phyloP scores from a whole-genome alignment of 2,888 invertebrate species.

The Smittia aterrima region DNA sequence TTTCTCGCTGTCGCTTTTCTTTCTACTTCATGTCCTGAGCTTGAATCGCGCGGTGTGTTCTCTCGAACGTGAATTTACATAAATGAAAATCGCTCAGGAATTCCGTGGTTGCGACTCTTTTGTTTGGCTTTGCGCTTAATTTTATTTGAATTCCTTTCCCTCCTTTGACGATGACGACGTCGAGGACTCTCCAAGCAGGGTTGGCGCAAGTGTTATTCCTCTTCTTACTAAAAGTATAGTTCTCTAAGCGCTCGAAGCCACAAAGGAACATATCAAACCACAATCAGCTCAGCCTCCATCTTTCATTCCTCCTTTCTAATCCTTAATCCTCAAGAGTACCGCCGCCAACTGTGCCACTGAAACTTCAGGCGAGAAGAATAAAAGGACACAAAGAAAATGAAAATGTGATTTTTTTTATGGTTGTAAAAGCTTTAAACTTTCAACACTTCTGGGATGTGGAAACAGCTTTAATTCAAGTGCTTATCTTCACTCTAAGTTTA shows the following conservation, averaged over 20 bases:
- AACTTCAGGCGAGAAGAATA: background rate
- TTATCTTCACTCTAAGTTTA: too few species aligned
- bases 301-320: too few species aligned
- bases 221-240: too few species aligned
- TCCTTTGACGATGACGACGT: too few species aligned
- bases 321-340: too few species aligned
- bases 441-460: background rate
- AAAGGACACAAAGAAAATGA: background rate
- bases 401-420: background rate
- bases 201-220: too few species aligned
- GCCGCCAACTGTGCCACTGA: too few species aligned
- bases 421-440: constrained; percentile 11
- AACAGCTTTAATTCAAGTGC: too few species aligned
- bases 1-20: background rate
- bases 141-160: background rate
- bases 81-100: background rate
- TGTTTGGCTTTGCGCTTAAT: constrained; percentile 11
- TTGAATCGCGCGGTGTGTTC: background rate
- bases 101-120: constrained; percentile 5
- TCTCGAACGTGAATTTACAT: constrained; percentile 18
- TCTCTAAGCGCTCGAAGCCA: too few species aligned
- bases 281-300: too few species aligned
- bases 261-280: too few species aligned
- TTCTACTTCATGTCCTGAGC: background rate
- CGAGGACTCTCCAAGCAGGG: background rate